phyloP scores from a whole-genome alignment of 2,113 vertebrate genomes.

The Antechinus stuartii region DNA sequence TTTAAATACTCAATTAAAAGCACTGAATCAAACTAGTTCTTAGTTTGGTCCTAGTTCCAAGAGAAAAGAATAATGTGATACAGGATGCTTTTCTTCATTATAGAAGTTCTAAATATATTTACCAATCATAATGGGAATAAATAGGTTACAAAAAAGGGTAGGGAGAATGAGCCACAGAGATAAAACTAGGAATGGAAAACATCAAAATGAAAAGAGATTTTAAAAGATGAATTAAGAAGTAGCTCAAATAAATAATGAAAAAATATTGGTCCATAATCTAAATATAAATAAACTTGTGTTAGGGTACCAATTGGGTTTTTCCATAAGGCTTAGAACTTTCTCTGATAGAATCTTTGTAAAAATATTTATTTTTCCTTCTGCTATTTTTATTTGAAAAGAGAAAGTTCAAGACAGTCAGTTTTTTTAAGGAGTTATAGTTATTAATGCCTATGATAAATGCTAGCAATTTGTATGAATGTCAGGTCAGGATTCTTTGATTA shows the following conservation, averaged over 20 bases:
- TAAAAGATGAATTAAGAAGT: neutral
- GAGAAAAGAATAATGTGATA: neutral
- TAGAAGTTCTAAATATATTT: neutral
- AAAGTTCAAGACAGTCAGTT: neutral
- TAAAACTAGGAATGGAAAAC: neutral
- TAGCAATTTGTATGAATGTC: slow-evolving; percentile 7
- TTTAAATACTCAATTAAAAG: neutral
- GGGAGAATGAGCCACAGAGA: neutral
- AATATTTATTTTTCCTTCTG: neutral
- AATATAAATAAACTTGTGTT: neutral
- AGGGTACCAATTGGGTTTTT: neutral
- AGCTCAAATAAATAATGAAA: neutral
- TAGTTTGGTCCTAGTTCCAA: neutral
- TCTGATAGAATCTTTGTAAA: neutral
- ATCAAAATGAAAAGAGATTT: neutral
- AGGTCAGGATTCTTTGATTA: neutral
- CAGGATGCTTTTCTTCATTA: neutral
- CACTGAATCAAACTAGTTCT: neutral
- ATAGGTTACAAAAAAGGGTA: neutral
- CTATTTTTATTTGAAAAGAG: neutral
- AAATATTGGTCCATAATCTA: neutral
- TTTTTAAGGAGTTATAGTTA: neutral
- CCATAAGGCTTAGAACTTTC: neutral
- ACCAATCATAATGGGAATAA: neutral
- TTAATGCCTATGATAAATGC: neutral